Evolutionary conservation across 2,113 vertebrate genomes (phyloP).

Genomic region (Cheirogaleus medius): DNA sequence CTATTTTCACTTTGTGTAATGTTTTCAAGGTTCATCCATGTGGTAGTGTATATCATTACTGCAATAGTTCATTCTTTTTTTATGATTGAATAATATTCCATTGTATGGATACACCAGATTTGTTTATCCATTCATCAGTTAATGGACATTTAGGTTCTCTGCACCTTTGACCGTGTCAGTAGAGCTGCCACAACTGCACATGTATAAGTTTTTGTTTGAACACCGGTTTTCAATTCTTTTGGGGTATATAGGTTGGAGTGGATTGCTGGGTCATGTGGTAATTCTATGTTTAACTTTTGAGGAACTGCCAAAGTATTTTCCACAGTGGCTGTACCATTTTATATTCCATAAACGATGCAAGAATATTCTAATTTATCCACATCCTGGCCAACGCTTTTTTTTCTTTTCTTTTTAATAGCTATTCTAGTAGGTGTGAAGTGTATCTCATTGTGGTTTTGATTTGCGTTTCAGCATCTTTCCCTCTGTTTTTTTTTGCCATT

Average conservation of each 20-base stretch:
- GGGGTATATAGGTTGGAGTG: background rate
- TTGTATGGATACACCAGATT: background rate
- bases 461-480: background rate
- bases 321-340: background rate
- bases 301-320: background rate
- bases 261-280: background rate
- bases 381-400: background rate
- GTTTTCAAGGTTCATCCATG: background rate
- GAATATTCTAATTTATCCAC: background rate
- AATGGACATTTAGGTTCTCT: background rate
- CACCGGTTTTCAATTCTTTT: background rate
- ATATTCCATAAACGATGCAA: background rate
- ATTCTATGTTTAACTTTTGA: background rate
- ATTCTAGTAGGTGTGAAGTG: background rate
- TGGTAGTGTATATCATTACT: background rate
- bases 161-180: background rate
- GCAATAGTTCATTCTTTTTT: background rate
- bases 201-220: background rate
- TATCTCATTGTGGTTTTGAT: conserved; percentile 13
- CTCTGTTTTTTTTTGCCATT: background rate
- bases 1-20: background rate
- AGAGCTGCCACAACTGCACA: background rate
- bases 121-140: background rate
- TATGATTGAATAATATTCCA: background rate
- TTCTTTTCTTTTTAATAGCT: background rate